Conservation (phyloP, 2,797 vertebrate genomes). For the Sandelia bainsii region DNA sequence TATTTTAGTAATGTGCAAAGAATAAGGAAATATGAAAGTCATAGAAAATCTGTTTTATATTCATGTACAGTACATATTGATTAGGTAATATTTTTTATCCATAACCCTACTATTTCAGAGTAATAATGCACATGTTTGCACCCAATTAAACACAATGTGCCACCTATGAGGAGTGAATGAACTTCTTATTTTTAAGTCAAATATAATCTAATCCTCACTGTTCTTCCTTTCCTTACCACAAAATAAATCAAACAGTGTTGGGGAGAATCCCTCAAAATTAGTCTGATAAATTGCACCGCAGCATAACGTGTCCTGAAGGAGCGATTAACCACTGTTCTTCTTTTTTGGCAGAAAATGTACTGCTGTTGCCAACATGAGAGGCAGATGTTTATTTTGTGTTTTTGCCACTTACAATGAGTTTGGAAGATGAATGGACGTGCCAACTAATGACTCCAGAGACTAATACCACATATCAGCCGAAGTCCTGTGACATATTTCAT, state of each 20-base stretch:
- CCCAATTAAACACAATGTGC: not conserved
- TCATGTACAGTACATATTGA: too few species aligned
- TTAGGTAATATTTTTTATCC: too few species aligned
- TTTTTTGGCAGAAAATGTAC: slow-evolving; percentile 39
- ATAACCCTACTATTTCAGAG: too few species aligned
- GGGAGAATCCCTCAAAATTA: slow-evolving; percentile 40
- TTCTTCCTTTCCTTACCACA: not conserved
- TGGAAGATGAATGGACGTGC: slow-evolving; percentile 39
- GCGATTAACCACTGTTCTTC: slow-evolving; percentile 50
- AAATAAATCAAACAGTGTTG: slow-evolving; percentile 33
- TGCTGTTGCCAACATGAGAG: slow-evolving; percentile 52
- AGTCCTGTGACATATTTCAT: slow-evolving; percentile 13
- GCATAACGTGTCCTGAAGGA: slow-evolving; percentile 57
- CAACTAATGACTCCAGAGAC: slow-evolving; percentile 39
- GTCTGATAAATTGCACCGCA: slow-evolving; percentile 31
- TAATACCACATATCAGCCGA: slow-evolving; percentile 26
- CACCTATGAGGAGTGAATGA: not conserved
- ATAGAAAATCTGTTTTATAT: too few species aligned
- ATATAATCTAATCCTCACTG: not conserved
- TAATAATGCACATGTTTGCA: not conserved
- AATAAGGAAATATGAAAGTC: too few species aligned
- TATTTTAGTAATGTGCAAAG: too few species aligned
- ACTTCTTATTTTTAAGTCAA: not conserved
- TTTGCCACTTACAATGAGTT: slow-evolving; percentile 43
- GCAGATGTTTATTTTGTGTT: slow-evolving; percentile 59